These are phyloP conservation scores for Melikaiella ostensackeni DNA, from an alignment of 2,888 invertebrate species.

Conservation along the genomic window DNA sequence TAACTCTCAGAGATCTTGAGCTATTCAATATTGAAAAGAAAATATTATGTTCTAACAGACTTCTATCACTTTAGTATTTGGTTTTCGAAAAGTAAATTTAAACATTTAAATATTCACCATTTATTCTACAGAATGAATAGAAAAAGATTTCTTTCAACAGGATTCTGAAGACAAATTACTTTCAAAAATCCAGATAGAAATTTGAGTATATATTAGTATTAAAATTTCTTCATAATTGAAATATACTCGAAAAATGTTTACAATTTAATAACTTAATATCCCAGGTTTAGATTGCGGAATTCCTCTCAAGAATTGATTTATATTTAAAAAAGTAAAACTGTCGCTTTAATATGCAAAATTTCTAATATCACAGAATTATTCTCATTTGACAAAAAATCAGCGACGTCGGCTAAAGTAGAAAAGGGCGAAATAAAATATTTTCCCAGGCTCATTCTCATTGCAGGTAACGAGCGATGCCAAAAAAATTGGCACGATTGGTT, in stretches of 20 bases:
- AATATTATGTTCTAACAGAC: background rate
- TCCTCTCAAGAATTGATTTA: background rate
- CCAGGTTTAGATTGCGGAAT: background rate
- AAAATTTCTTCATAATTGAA: background rate
- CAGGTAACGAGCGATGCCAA: constrained; percentile 13
- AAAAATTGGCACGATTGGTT: constrained; percentile 48
- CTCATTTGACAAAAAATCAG: constrained; percentile 9
- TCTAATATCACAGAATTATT: constrained; percentile 39
- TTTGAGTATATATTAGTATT: background rate
- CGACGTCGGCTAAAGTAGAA: constrained; percentile 1
- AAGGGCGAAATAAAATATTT: constrained; percentile 3
- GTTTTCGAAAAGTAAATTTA: background rate
- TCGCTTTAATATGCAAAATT: background rate
- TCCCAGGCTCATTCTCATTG: constrained; percentile 1
- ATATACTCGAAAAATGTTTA: background rate
- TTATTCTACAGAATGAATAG: background rate
- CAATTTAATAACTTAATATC: background rate
- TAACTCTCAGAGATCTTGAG: background rate
- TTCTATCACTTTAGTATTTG: background rate
- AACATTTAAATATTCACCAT: background rate
- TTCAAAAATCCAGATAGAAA: background rate
- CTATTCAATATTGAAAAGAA: background rate
- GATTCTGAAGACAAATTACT: background rate
- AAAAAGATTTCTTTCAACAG: background rate
- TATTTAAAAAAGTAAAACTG: background rate